Evolutionary conservation across 2,888 invertebrate genomes (phyloP), one percentile per base, ranked within the genome.

Genomic region (Melanchra persicariae): DNA sequence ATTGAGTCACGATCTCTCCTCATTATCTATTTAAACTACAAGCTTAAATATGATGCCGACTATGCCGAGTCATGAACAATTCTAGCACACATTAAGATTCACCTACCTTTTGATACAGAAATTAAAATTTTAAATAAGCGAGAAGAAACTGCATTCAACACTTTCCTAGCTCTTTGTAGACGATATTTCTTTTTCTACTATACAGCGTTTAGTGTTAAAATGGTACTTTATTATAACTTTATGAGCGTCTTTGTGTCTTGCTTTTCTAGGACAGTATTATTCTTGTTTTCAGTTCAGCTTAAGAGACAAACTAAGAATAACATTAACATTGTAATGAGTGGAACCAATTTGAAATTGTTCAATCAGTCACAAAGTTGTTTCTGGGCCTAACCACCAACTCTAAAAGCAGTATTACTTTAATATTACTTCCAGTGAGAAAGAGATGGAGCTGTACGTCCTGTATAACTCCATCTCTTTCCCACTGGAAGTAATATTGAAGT

Each of bases 301-400:
- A 17, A 37, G 64, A 26, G 24, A 40, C 61, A 62, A 57, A 76
- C 63, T 37, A 59, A 45, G 71, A 61, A 64, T 67, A 49, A n/a
- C 7, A 61, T 66, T 76, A 67, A 60, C 51, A 67, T 52, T 58
- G 22, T 51, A 67, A 65, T 51, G 15, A 71, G 30, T 43, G 19
- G 17, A 30, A 51, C 54, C 47, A 37, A 73, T 47, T 67, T 59
- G 12, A 30, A 82, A 51, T 61, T 62, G 37, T 22, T 71, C 47
- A 67, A 26, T n/a, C 49, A 45, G 47, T 17, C 24, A 10, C 66
- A 45, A 64, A 63, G 45, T 63, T 52, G 26, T 49, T 62, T 59
- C 49, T 49, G n/a, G n/a, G n/a, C n/a, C n/a, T n/a, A n/a, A n/a
- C n/a, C n/a, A n/a, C n/a, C n/a, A n/a, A n/a, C n/a, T n/a, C n/a